Conservation (phyloP, 2,797 vertebrate genomes). For the Gallirallus australis region DNA sequence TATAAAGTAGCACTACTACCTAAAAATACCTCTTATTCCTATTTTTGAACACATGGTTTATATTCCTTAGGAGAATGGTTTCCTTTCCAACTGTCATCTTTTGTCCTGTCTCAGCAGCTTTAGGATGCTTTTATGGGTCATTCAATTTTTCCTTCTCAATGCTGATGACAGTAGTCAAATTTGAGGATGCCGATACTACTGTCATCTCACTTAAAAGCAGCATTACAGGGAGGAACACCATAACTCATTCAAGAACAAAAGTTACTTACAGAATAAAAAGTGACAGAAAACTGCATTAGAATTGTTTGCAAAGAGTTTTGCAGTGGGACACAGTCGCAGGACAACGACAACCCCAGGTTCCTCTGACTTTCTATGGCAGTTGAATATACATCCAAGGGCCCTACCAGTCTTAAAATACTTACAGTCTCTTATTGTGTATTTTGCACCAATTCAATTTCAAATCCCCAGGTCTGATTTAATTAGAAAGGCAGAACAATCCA, state of each 20-base stretch:
- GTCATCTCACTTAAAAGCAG: background rate
- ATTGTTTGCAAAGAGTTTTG: background rate
- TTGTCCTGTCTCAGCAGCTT: slow-evolving; percentile 29
- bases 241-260: background rate
- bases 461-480: slow-evolving; percentile 29
- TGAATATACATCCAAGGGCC: background rate
- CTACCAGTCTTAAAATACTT: background rate
- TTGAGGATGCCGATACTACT: background rate
- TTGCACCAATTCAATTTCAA: background rate
- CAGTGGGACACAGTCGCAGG: background rate
- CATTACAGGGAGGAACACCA: background rate
- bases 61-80: background rate
- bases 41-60: background rate
- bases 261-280: background rate
- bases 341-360: background rate
- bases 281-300: background rate
- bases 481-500: slow-evolving; percentile 12
- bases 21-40: background rate
- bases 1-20: background rate
- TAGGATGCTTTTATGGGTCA: background rate
- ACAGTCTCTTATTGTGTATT: background rate
- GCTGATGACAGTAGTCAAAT: background rate
- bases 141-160: background rate
- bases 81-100: background rate
- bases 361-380: background rate